Percentiles rank a stretch among this genome's conserved stretches.
These are phyloP conservation scores for Xiphophorus couchianus DNA, from an alignment of 2,113 vertebrate species.

Conservation along the genomic window DNA sequence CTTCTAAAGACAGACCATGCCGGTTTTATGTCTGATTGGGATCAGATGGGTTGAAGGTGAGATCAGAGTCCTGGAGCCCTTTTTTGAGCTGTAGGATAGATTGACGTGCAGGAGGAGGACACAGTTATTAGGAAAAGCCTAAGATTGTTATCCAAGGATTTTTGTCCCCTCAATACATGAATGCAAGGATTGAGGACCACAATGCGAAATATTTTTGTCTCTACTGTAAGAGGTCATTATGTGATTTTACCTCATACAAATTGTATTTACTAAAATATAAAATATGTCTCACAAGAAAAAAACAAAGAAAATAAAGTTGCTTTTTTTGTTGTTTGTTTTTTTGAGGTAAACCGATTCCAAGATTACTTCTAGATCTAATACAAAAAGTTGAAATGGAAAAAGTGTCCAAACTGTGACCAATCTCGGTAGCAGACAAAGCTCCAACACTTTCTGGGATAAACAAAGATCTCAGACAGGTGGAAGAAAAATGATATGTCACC, in stretches of 20 bases:
- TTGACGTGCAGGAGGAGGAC: neutral
- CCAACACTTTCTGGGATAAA: neutral
- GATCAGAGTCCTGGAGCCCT: neutral
- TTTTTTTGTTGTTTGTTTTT: neutral
- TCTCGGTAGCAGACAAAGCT: slow-evolving; percentile 2
- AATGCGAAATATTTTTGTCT: neutral
- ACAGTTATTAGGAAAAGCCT: neutral
- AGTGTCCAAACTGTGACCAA: slow-evolving; percentile 1
- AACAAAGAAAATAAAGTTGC: neutral
- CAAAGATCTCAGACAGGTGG: neutral
- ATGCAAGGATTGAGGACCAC: neutral
- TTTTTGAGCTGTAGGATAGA: neutral
- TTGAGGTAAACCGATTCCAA: slow-evolving; percentile 3
- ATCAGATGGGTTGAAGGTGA: neutral
- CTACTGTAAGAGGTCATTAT: neutral
- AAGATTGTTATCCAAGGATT: neutral
- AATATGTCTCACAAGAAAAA: neutral
- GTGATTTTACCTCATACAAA: neutral
- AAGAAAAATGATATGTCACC: neutral
- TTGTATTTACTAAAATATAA: neutral
- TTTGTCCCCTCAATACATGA: neutral
- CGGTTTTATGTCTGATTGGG: neutral
- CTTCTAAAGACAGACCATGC: neutral
- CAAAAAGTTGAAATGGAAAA: slow-evolving; percentile 9
- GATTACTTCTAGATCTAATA: slow-evolving; percentile 6